Percentiles rank a stretch among this genome's conserved stretches.
These are phyloP conservation scores for Temnopleurus reevesii DNA, from an alignment of 53 echinoderm and acorn worm species.

Conservation along the genomic window DNA sequence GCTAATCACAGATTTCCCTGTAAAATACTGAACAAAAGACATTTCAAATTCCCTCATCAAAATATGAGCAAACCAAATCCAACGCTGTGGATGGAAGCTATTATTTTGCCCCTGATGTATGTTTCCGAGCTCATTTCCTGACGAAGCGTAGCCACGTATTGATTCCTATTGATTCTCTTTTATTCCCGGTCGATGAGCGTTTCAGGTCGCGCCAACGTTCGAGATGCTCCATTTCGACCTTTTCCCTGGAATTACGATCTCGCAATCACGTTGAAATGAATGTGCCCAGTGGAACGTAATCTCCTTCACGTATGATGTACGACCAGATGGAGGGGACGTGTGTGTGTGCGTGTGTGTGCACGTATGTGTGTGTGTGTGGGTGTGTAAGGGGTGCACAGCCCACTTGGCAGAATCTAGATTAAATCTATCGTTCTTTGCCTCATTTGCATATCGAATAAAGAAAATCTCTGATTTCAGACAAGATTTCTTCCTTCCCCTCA, in stretches of 20 bases:
- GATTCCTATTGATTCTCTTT: slow-evolving; percentile 35
- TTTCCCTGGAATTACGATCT: background rate
- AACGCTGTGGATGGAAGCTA: background rate
- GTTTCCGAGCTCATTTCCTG: slow-evolving; percentile 47
- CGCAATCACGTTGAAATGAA: background rate
- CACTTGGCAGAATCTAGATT: background rate
- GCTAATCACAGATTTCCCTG: no score
- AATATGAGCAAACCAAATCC: background rate
- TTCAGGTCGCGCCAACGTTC: slow-evolving; percentile 3
- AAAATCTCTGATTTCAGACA: background rate
- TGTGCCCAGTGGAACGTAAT: slow-evolving; percentile 21
- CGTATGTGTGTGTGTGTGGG: no score
- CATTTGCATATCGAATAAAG: slow-evolving; percentile 18
- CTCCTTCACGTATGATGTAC: slow-evolving; percentile 17
- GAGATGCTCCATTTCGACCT: slow-evolving; percentile 6
- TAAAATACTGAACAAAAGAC: background rate
- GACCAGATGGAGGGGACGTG: background rate
- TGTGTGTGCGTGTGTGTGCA: no score
- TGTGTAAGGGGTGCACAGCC: no score
- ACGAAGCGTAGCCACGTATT: background rate
- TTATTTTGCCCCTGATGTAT: slow-evolving; percentile 6
- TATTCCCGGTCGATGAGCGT: slow-evolving; percentile 26
- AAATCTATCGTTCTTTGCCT: slow-evolving; percentile 9
- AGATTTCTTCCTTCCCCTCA: background rate
- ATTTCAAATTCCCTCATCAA: background rate